Evolutionary conservation across 2,113 vertebrate genomes (phyloP).

Genomic region (Aptenodytes patagonicus): DNA sequence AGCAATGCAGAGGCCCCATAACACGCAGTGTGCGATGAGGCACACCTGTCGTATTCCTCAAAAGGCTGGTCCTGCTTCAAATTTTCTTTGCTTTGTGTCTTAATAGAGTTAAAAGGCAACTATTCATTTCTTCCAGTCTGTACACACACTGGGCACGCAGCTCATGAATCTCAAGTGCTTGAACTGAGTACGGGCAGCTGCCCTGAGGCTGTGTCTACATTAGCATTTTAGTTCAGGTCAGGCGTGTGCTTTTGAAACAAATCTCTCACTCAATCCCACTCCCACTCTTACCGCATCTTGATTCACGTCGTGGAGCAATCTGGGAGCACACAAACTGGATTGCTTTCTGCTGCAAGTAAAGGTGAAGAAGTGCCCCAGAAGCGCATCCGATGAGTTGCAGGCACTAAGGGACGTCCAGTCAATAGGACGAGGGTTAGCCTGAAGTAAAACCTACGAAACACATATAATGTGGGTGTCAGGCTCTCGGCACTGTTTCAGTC

Average conservation of each 20-base stretch:
- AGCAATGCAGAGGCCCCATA: not conserved
- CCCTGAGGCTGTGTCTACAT: not conserved
- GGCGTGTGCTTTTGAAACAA: not conserved
- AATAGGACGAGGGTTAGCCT: not conserved
- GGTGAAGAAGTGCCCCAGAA: not conserved
- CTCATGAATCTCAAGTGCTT: not conserved
- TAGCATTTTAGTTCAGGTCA: not conserved
- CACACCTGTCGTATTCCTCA: not conserved
- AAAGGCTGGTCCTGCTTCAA: not conserved
- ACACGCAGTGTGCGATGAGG: too few relatives aligned
- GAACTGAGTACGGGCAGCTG: not conserved
- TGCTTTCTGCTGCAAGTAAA: not conserved
- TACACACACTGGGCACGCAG: not conserved
- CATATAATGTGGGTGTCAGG: not conserved
- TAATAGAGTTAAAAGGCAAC: not conserved
- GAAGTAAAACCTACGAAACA: rapidly evolving
- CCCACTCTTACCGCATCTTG: not conserved
- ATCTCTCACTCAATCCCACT: not conserved
- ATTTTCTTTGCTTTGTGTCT: not conserved
- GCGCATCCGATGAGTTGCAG: not conserved
- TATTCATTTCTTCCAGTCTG: not conserved
- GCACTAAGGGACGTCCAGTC: not conserved
- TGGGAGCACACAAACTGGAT: not conserved
- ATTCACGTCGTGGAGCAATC: not conserved
- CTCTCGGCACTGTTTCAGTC: not conserved